A percentile compares a stretch with the other conserved stretches of the same genome.
Evolutionary conservation across 2,888 invertebrate genomes (phyloP).

Genomic region (Ormyrus labotus): DNA sequence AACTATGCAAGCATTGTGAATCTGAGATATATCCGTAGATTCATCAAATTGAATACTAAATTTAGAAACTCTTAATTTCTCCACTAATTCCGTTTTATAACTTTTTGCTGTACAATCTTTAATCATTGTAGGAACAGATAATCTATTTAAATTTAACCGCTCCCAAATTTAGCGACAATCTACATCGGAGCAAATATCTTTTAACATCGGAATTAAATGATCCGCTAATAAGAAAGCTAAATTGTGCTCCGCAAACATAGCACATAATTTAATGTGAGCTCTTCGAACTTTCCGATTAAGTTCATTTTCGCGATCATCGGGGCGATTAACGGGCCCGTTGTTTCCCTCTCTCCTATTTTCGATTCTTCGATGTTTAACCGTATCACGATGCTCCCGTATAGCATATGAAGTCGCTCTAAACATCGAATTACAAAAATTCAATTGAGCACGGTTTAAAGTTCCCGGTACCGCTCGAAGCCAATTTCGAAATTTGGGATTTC

Average conservation of each 20-base stretch:
- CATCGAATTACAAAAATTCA: neutral
- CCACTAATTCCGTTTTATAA: constrained; percentile 6
- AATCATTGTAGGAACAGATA: neutral
- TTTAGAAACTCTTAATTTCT: constrained; percentile 38
- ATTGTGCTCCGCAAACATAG: neutral
- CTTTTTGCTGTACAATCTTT: neutral
- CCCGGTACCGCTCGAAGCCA: neutral
- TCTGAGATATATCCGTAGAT: constrained; percentile 51
- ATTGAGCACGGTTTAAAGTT: neutral
- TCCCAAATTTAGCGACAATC: neutral
- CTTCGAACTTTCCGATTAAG: neutral
- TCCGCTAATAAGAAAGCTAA: neutral
- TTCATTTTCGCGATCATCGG: constrained; percentile 1
- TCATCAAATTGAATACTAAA: constrained; percentile 55
- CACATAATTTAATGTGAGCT: neutral
- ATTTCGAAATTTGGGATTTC: neutral
- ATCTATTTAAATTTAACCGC: neutral
- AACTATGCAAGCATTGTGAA: constrained; percentile 51
- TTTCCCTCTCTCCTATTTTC: neutral
- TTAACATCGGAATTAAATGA: neutral
- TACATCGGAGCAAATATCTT: neutral
- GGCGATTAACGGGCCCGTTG: neutral
- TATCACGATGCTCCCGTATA: neutral
- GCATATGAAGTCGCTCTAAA: neutral
- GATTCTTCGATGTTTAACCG: neutral